Percentiles rank a stretch among this genome's conserved stretches.
phyloP scores from a whole-genome alignment of 2,888 invertebrate species.

The Sericinus montela region DNA sequence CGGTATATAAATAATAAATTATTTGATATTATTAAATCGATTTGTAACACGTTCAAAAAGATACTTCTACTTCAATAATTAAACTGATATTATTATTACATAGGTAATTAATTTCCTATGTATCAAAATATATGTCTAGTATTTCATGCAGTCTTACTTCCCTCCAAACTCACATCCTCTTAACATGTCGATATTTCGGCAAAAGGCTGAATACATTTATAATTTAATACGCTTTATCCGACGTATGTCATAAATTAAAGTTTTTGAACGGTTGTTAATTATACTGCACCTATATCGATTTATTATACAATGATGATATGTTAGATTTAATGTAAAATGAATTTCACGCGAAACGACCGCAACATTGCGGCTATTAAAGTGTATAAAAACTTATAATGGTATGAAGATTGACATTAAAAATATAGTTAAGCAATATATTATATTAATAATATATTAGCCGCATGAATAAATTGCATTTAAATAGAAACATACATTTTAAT shows the following conservation, averaged over 20 bases:
- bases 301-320: background rate
- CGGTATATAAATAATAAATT: too few species aligned
- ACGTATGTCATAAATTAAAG: background rate
- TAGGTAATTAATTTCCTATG: too few species aligned
- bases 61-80: too few species aligned
- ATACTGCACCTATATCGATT: constrained; percentile 2
- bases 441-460: background rate
- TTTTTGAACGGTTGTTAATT: background rate
- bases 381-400: background rate
- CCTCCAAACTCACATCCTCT: too few species aligned
- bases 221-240: background rate
- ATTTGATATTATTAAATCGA: too few species aligned
- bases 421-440: background rate
- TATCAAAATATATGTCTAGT: too few species aligned
- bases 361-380: background rate
- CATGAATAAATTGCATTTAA: too few species aligned
- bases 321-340: background rate
- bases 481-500: too few species aligned
- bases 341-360: background rate
- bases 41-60: too few species aligned
- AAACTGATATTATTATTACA: too few species aligned
- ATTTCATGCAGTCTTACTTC: too few species aligned
- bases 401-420: background rate
- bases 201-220: background rate
- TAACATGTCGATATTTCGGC: too few species aligned